Conservation (phyloP, 2,888 invertebrate genomes). For the Pachliopta kotzebuea region DNA sequence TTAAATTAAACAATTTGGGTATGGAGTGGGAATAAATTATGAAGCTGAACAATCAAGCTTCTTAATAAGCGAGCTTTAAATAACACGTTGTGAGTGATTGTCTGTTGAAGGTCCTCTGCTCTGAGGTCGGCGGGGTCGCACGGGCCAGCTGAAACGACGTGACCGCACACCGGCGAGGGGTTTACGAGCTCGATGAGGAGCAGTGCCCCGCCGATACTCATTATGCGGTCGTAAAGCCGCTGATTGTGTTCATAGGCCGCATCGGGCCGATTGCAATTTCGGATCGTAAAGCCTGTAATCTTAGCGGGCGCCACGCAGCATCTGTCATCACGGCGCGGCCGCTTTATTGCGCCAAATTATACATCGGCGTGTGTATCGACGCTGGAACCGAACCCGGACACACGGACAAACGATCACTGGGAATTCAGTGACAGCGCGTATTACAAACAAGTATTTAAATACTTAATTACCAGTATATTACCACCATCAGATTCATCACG, state of each 20-base stretch:
- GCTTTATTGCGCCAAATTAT: constrained; percentile 55
- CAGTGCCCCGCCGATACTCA: constrained; percentile 47
- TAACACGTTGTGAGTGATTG: background rate
- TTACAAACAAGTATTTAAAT: too few species aligned
- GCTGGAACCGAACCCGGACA: background rate
- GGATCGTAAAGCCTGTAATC: constrained; percentile 46
- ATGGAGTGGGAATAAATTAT: too few species aligned
- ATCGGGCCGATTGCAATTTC: constrained; percentile 40
- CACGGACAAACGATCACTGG: too few species aligned
- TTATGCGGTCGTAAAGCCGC: constrained; percentile 40
- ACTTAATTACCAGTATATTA: too few species aligned
- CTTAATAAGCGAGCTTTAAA: constrained; percentile 1
- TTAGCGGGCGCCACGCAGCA: constrained; percentile 37
- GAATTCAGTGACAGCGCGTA: too few species aligned
- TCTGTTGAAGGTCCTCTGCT: background rate
- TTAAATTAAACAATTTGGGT: too few species aligned
- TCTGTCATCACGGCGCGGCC: constrained; percentile 49
- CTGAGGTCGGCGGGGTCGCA: constrained; percentile 11
- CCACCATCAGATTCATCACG: too few species aligned
- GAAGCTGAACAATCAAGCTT: background rate
- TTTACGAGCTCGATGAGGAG: constrained; percentile 59
- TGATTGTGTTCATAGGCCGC: constrained; percentile 16
- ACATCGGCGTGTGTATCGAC: constrained; percentile 38
- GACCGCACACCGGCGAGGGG: constrained; percentile 42
- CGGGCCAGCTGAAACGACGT: constrained; percentile 28